Base-by-base conservation (phyloP, 2,888 invertebrate species). In the Phlogophora meticulosa region DNA sequence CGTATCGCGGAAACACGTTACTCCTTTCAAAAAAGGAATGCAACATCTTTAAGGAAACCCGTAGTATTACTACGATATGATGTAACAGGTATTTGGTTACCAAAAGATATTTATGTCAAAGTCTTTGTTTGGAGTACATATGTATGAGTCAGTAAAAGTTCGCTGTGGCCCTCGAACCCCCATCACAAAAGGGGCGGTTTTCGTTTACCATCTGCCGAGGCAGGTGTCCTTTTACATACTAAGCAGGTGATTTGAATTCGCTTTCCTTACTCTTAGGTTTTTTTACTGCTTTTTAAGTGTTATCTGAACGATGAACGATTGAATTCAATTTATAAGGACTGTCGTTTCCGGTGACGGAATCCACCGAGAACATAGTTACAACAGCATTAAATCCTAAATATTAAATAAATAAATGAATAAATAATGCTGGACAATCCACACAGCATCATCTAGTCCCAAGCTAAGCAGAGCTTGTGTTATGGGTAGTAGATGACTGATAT, bases 241-340 rank as follows among this genome's bases (percentile, higher is more conserved):
- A 91, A 94, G 91, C 95, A 95, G 94, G 94, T 95, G 94, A 91
- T 92, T 92, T 91, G 83, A 89, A 92, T 91, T 90, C 88, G 88
- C 88, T 88, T 89, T 89, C 87, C 87, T 88, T 82, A 81, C 78
- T 70, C 66, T 71, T 57, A 24, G 24, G 20, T 28, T 68, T 85
- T 80, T 82, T 73, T 72, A 68, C 70, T 63, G 67, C 66, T 68
- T 83, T 83, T 83, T 71, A 78, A 77, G 65, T 68, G 58, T 74
- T 63, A 72, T 75, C 48, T 71, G 52, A 64, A 46, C 60, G 53
- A 66, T 69, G 60, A 70, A 75, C 66, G 66, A 75, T 75, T 79
- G 34, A 63, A 69, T 57, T 68, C n/a, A 57, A 67, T 82, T 53
- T 53, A 56, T 71, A 59, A 52, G 40, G 66, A 32, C 43, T 70